Evolutionary conservation across 1,140 invertebrate genomes (phyloP).

Genomic region (Thaumetopoea pityocampa): DNA sequence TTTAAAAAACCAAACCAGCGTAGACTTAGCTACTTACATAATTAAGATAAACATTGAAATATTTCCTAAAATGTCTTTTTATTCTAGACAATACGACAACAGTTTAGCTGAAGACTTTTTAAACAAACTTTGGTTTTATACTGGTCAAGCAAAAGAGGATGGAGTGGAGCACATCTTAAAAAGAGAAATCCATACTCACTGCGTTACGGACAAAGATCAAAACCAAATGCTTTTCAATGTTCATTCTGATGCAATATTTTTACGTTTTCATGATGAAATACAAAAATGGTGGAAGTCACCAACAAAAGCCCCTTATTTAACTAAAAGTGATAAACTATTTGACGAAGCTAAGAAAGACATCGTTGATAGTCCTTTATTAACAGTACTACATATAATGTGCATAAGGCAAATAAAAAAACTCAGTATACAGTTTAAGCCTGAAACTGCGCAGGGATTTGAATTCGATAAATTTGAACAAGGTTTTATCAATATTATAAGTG

Average conservation of each 20-base stretch:
- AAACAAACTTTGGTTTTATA: constrained; percentile 20
- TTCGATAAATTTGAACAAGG: constrained; percentile 1
- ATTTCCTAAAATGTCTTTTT: constrained; percentile 16
- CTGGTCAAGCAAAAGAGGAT: constrained; percentile 18
- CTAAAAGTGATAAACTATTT: constrained; percentile 16
- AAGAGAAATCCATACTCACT: constrained; percentile 15
- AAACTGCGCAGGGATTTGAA: constrained; percentile 4
- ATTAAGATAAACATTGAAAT: constrained; percentile 9
- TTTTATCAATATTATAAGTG: constrained; percentile 9
- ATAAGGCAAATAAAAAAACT: constrained; percentile 13
- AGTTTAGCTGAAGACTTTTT: constrained; percentile 12
- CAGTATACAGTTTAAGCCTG: constrained; percentile 15
- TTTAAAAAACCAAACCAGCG: constrained; percentile 1
- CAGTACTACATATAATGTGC: constrained; percentile 19
- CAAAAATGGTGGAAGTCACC: constrained; percentile 24
- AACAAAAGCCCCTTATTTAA: constrained; percentile 14
- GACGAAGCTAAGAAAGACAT: constrained; percentile 17
- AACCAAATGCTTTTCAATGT: constrained; percentile 14
- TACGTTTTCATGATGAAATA: constrained; percentile 22
- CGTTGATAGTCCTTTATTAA: constrained; percentile 18
- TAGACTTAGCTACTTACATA: constrained; percentile 7
- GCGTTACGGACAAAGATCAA: constrained; percentile 8
- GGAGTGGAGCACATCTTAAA: constrained; percentile 12
- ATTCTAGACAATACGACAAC: constrained; percentile 8
- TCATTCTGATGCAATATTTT: constrained; percentile 20